Conservation (phyloP, 1,140 invertebrate species). For the Heliconius nattereri region DNA sequence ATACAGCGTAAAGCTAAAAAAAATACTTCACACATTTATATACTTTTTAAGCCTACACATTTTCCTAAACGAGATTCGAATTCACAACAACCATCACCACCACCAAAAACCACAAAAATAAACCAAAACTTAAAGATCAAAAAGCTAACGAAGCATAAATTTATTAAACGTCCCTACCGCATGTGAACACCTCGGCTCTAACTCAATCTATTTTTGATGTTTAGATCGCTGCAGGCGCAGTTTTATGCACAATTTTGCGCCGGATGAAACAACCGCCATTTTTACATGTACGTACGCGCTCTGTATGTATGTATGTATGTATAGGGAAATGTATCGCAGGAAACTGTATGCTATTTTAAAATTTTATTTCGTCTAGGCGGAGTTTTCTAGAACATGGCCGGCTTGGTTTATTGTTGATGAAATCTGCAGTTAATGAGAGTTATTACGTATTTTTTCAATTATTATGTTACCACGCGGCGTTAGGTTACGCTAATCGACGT, state of each 20-base stretch:
- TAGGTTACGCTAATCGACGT: too few species aligned
- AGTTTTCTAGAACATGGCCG: conserved; percentile 38
- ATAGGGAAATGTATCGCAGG: conserved; percentile 75
- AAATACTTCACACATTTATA: too few species aligned
- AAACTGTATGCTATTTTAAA: conserved; percentile 66
- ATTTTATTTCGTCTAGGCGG: conserved; percentile 76
- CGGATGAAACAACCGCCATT: conserved; percentile 75
- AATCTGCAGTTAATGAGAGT: neutral
- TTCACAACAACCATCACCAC: too few species aligned
- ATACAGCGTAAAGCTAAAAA: too few species aligned
- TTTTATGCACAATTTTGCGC: conserved; percentile 76
- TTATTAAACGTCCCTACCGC: conserved; percentile 14
- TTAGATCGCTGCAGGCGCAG: conserved; percentile 74
- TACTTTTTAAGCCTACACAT: too few species aligned
- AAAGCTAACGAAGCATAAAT: neutral
- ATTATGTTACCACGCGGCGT: neutral
- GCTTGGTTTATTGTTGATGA: neutral
- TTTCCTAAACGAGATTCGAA: too few species aligned
- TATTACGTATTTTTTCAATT: neutral
- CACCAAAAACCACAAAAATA: neutral
- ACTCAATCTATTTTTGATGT: conserved; percentile 76
- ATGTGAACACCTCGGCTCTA: conserved; percentile 49
- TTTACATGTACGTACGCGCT: conserved; percentile 60
- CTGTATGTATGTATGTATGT: conserved; percentile 46
- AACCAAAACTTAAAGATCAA: neutral